A percentile compares a stretch with the other conserved stretches of the same genome.
Evolutionary conservation across 2,888 invertebrate species (phyloP).

Genomic region (Agrotis clavis): DNA sequence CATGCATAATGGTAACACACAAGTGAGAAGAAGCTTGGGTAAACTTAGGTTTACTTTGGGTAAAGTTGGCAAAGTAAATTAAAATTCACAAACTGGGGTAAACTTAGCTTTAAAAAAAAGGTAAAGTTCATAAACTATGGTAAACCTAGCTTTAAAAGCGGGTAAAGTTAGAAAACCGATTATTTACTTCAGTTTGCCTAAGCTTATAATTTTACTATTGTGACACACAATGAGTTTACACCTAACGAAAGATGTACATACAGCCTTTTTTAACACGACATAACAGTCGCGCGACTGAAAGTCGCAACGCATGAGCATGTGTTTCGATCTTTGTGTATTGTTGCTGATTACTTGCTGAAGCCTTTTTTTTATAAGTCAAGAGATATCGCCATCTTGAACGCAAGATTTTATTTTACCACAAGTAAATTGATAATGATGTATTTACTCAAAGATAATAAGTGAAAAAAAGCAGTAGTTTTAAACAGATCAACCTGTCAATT

Average conservation of each 20-base stretch:
- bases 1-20: conserved; percentile 1
- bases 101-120: not conserved
- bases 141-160: not conserved
- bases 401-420: no score
- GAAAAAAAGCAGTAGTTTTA: no score
- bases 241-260: conserved; percentile 50
- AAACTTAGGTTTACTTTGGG: not conserved
- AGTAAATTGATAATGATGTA: no score
- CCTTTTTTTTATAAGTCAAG: conserved; percentile 11
- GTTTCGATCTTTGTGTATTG: conserved; percentile 56
- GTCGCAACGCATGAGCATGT: conserved; percentile 65
- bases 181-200: not conserved
- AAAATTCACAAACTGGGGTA: not conserved
- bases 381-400: no score
- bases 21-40: conserved; percentile 25
- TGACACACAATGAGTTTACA: conserved; percentile 6
- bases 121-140: not conserved
- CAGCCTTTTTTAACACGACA: conserved; percentile 49
- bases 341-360: conserved; percentile 35
- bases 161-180: not conserved
- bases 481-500: no score
- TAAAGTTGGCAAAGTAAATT: not conserved
- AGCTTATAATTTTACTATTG: conserved; percentile 17
- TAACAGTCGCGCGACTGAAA: conserved; percentile 46
- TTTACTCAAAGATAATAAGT: no score